Percentiles rank a stretch among this genome's conserved stretches.
Evolutionary conservation across 2,113 vertebrate species (phyloP).

Genomic region (Prionailurus bengalensis): DNA sequence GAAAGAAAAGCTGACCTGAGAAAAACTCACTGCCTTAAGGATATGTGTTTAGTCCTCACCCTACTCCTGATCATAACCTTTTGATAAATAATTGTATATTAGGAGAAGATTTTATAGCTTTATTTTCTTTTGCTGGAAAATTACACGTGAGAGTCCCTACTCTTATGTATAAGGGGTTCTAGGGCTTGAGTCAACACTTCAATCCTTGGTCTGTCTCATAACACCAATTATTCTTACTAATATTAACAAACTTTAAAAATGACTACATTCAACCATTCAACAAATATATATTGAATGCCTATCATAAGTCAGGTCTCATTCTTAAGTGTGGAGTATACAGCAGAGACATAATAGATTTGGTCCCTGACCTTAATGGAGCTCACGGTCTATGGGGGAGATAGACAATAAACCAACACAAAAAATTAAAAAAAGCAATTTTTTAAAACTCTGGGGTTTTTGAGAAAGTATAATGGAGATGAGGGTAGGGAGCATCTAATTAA

Average conservation of each 20-base stretch:
- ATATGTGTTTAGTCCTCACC: background rate
- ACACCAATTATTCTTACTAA: constrained; percentile 9
- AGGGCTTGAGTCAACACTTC: background rate
- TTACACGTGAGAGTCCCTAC: background rate
- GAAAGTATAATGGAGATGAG: background rate
- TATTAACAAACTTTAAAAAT: background rate
- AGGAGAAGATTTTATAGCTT: background rate
- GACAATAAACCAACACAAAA: background rate
- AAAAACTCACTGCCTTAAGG: background rate
- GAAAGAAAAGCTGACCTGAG: background rate
- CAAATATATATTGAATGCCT: background rate
- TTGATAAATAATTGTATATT: constrained; percentile 20
- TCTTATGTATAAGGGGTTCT: background rate
- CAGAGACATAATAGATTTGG: background rate
- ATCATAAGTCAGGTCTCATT: background rate
- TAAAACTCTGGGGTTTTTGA: constrained; percentile 8
- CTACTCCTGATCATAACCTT: background rate
- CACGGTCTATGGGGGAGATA: background rate
- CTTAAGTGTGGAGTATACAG: background rate
- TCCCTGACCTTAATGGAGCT: background rate
- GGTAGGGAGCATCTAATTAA: constrained; percentile 69
- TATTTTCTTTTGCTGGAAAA: constrained; percentile 16
- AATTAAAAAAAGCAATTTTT: background rate
- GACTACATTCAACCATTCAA: background rate
- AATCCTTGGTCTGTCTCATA: constrained; percentile 12